phyloP scores from a whole-genome alignment of 2,113 vertebrate species.

The Verasper variegatus region DNA sequence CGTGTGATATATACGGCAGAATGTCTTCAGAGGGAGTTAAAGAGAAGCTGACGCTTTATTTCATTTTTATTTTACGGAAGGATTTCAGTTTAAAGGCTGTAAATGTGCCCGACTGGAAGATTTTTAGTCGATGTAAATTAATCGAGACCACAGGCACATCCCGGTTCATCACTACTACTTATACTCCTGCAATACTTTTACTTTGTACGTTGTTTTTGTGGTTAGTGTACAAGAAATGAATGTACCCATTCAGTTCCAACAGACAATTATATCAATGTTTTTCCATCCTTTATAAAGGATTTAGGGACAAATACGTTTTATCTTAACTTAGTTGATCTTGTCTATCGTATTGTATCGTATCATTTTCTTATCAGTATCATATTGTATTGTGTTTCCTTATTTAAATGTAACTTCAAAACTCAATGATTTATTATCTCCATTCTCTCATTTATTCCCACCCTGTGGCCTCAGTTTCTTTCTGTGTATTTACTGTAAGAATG shows the following conservation, averaged over 20 bases:
- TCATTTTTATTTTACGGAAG: background rate
- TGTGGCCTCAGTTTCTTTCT: background rate
- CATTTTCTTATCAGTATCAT: too few species aligned
- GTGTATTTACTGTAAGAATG: conserved; percentile 12
- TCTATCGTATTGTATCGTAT: too few species aligned
- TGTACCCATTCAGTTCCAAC: too few species aligned
- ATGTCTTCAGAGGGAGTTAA: background rate
- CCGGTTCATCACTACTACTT: background rate
- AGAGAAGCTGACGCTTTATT: background rate
- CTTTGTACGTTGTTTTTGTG: too few species aligned
- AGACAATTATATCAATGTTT: too few species aligned
- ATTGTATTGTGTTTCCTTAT: too few species aligned
- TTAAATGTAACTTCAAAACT: too few species aligned
- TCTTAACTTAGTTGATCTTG: too few species aligned
- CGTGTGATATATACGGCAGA: background rate
- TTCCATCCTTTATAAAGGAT: too few species aligned
- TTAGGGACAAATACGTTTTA: too few species aligned
- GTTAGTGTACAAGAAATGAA: too few species aligned
- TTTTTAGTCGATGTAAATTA: background rate
- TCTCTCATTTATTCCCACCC: background rate
- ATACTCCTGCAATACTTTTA: too few species aligned
- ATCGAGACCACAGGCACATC: background rate
- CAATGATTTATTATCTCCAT: background rate
- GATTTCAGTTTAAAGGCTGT: background rate
- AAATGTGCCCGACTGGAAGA: background rate